These are phyloP conservation scores for Castor canadensis DNA, from an alignment of 2,113 vertebrate genomes.

Conservation along the genomic window DNA sequence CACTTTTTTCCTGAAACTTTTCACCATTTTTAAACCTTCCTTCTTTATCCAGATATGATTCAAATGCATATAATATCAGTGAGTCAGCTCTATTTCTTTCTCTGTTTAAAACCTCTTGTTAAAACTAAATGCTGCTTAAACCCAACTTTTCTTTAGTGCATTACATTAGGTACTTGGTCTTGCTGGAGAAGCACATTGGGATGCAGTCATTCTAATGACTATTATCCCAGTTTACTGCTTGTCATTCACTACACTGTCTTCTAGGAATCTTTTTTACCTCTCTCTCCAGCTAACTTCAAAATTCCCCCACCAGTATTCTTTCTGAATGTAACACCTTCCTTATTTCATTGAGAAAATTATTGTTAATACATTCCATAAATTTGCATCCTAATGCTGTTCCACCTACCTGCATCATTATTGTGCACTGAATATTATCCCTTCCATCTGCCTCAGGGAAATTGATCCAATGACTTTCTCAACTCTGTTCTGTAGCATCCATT, in stretches of 20 bases:
- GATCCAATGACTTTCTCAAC: not conserved
- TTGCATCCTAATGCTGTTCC: not conserved
- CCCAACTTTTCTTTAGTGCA: not conserved
- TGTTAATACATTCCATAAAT: not conserved
- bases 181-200: not conserved
- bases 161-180: not conserved
- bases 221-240: not conserved
- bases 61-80: not conserved
- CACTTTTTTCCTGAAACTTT: not conserved
- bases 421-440: rapidly evolving
- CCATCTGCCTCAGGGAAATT: not conserved
- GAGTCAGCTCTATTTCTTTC: not conserved
- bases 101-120: not conserved
- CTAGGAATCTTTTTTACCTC: not conserved
- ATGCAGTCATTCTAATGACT: not conserved
- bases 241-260: not conserved
- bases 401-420: not conserved
- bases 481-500: not conserved
- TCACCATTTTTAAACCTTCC: not conserved
- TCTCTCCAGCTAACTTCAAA: not conserved
- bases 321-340: not conserved
- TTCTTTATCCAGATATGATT: not conserved
- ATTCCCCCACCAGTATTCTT: not conserved
- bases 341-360: not conserved
- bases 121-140: not conserved